Percentiles rank a stretch among this genome's conserved stretches.
phyloP scores from a whole-genome alignment of 2,797 vertebrate genomes.

The Pangasius macronema region DNA sequence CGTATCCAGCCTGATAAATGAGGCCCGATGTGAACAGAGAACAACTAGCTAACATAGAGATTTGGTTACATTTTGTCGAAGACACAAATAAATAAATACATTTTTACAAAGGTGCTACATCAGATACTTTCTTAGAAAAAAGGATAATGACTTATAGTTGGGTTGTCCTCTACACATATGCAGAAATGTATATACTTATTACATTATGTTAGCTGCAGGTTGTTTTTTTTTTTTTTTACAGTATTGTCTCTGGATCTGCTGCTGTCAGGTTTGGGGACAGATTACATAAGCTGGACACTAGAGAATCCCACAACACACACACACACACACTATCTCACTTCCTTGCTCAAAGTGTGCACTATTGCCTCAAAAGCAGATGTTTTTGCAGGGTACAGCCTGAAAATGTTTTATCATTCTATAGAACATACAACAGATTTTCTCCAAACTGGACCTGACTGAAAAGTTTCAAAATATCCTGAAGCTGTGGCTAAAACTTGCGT shows the following conservation, averaged over 20 bases:
- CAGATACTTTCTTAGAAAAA: neutral
- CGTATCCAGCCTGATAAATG: neutral
- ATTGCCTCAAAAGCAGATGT: neutral
- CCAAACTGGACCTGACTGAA: neutral
- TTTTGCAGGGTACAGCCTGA: neutral
- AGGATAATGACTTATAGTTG: neutral
- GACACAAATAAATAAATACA: neutral
- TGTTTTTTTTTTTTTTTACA: too few relatives aligned
- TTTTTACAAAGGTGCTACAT: neutral
- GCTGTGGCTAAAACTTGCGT: neutral
- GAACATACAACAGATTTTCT: neutral
- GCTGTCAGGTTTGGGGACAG: neutral
- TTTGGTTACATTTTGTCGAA: neutral
- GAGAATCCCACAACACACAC: slow-evolving; percentile 12
- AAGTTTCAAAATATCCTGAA: neutral
- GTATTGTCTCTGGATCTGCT: neutral
- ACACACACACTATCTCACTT: neutral
- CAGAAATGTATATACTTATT: neutral
- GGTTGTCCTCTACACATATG: neutral
- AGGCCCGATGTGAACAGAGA: neutral
- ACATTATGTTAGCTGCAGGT: neutral
- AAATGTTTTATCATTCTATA: neutral
- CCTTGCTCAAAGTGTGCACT: too few relatives aligned
- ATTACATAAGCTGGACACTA: slow-evolving; percentile 8
- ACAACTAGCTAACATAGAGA: neutral